phyloP scores from a whole-genome alignment of 2,797 vertebrate species.

The Taeniopygia guttata region DNA sequence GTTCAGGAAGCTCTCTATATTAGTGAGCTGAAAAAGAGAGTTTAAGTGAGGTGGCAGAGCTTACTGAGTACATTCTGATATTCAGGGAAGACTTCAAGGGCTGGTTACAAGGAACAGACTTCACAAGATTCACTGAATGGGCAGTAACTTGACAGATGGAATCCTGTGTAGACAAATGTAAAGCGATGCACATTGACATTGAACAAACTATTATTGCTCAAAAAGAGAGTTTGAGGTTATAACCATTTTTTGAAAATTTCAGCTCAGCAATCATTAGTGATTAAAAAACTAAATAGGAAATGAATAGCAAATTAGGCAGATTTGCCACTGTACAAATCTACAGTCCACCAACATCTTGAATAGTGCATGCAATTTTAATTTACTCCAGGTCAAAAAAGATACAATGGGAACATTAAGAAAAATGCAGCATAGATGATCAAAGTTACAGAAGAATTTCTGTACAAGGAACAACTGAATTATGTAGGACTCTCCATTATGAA shows the following conservation, averaged over 20 bases:
- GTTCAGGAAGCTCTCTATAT: neutral
- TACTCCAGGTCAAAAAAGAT: neutral
- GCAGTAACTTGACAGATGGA: neutral
- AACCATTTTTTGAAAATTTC: neutral
- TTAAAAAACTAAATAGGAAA: neutral
- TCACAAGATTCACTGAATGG: neutral
- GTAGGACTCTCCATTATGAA: neutral
- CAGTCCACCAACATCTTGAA: neutral
- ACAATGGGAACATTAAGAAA: neutral
- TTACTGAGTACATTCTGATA: neutral
- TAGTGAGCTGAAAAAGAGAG: neutral
- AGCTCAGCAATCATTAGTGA: neutral
- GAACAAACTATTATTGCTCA: neutral
- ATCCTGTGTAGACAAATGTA: neutral
- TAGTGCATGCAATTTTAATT: neutral
- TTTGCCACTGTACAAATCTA: neutral
- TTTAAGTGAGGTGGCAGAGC: neutral
- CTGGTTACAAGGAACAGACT: neutral
- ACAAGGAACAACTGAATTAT: constrained; percentile 17
- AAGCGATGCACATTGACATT: neutral
- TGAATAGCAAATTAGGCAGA: neutral
- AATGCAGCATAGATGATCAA: neutral
- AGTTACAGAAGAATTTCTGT: neutral
- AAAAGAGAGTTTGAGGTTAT: neutral
- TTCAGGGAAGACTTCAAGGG: neutral